These are phyloP conservation scores for Dasyornis broadbenti DNA, from an alignment of 2,113 vertebrate genomes.

Conservation along the genomic window DNA sequence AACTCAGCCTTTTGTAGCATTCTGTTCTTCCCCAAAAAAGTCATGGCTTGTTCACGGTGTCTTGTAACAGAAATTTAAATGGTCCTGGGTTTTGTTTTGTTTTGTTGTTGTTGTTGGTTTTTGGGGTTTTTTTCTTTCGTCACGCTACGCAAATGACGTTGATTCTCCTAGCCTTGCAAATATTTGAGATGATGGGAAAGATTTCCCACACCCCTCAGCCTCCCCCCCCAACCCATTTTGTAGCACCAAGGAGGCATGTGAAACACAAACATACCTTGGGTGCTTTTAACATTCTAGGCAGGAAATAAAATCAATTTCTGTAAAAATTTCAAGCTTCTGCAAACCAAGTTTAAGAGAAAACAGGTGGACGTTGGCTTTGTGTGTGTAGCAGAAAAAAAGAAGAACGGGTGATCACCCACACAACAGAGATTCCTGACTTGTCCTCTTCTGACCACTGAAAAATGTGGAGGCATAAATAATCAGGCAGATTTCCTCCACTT, in stretches of 20 bases:
- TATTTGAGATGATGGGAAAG: background rate
- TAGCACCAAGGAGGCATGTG: background rate
- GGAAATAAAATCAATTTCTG: background rate
- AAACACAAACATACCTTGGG: background rate
- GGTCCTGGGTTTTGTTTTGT: background rate
- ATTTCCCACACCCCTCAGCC: background rate
- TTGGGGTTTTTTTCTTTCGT: too few relatives aligned
- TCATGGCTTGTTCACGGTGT: background rate
- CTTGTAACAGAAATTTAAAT: conserved; percentile 32
- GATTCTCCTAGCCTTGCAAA: conserved; percentile 41
- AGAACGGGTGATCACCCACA: background rate
- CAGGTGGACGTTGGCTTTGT: background rate
- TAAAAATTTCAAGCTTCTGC: background rate
- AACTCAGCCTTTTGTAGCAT: background rate
- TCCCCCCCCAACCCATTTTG: background rate
- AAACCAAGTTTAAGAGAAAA: background rate
- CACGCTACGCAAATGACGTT: background rate
- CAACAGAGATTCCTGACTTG: background rate
- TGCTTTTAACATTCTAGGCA: background rate
- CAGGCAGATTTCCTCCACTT: background rate
- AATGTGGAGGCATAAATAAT: background rate
- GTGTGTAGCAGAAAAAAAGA: background rate
- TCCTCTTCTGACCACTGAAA: background rate
- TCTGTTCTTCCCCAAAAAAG: background rate
- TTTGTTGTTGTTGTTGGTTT: background rate